Conservation (phyloP, 1,140 invertebrate genomes). For the Paramacrobiotus metropolitanus region DNA sequence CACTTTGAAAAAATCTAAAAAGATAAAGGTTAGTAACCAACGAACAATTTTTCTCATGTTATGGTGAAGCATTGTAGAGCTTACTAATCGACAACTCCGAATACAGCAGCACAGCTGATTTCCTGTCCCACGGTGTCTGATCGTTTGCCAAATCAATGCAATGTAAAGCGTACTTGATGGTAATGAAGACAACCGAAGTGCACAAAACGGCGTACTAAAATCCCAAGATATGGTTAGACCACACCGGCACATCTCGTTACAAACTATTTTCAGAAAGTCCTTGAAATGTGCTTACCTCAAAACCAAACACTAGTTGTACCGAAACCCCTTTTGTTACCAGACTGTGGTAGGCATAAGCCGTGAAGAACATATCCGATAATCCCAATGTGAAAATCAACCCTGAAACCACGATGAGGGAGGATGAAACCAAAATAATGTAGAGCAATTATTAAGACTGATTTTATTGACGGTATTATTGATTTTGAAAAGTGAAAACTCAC, state of each 20-base stretch:
- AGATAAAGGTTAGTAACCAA: conserved; percentile 10
- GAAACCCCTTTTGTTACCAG: conserved; percentile 83
- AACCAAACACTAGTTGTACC: conserved; percentile 94
- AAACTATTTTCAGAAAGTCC: neutral
- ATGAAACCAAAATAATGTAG: conserved; percentile 5
- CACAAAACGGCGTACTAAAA: conserved; percentile 73
- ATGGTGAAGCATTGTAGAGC: too few species aligned
- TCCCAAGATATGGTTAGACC: conserved; percentile 5
- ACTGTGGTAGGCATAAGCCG: conserved; percentile 77
- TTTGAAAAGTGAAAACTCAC: conserved; percentile 27
- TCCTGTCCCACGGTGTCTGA: conserved; percentile 86
- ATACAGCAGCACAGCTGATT: conserved; percentile 87
- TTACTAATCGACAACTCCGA: conserved; percentile 86
- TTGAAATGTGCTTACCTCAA: conserved; percentile 37
- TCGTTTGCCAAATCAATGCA: conserved; percentile 77
- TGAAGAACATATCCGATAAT: conserved; percentile 60
- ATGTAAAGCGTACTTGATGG: conserved; percentile 84
- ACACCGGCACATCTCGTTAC: neutral
- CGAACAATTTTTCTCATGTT: neutral
- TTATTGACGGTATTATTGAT: neutral
- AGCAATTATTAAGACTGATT: conserved; percentile 1
- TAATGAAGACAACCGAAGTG: conserved; percentile 74
- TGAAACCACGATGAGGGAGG: conserved; percentile 18
- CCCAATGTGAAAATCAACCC: conserved; percentile 52
- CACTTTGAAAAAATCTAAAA: conserved; percentile 45